Evolutionary conservation across 2,797 vertebrate genomes (phyloP).

Genomic region (Hypotaenidia philippensis): DNA sequence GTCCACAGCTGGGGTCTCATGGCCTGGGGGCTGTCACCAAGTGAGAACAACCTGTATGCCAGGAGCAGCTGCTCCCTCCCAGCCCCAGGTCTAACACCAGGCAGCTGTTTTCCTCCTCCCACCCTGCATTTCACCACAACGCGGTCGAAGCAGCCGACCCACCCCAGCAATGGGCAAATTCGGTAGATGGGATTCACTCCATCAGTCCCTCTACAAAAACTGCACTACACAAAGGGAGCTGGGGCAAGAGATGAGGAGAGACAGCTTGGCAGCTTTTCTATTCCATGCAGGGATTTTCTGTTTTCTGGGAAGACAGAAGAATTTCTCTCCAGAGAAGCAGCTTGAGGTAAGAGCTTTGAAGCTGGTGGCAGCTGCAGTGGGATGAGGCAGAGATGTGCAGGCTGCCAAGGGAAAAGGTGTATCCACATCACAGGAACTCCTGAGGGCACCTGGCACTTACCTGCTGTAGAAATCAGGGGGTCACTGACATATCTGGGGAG

Average conservation of each 20-base stretch:
- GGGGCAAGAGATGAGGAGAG: not conserved
- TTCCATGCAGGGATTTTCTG: not conserved
- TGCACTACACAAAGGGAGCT: not conserved
- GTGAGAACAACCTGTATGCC: not conserved
- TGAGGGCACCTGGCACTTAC: not conserved
- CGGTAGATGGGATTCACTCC: rapidly evolving
- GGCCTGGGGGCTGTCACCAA: not conserved
- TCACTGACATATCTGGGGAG: not conserved
- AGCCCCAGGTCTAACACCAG: not conserved
- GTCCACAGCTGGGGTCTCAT: not conserved
- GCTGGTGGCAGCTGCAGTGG: not conserved
- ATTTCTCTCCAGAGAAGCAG: not conserved
- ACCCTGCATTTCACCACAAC: not conserved
- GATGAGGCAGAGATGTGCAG: not conserved
- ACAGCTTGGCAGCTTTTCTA: not conserved
- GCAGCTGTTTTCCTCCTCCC: not conserved
- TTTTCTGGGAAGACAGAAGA: not conserved
- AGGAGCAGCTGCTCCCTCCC: not conserved
- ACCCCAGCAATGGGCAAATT: not conserved
- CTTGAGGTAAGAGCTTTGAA: not conserved
- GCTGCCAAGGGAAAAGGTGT: not conserved
- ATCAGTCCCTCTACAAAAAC: not conserved
- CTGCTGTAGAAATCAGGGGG: not conserved
- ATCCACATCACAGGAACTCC: not conserved
- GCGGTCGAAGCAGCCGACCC: not conserved